Base-by-base conservation (phyloP, 2,888 invertebrate genomes). In the Calameuta idolon region DNA sequence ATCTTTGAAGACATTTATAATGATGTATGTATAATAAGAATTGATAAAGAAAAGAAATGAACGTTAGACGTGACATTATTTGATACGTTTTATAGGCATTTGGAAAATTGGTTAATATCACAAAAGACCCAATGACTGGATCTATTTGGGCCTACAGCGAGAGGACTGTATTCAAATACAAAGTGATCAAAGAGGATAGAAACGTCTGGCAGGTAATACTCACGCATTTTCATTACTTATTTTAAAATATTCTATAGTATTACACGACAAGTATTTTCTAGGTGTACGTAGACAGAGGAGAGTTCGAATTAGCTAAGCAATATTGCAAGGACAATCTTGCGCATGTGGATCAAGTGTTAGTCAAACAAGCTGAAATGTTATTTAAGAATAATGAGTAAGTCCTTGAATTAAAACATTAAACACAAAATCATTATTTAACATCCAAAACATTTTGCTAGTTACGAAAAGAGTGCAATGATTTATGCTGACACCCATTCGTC, bases 401-500 rank as follows among this genome's bases (percentile, higher is more conserved):
- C 12, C 69, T 77, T 33, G 4, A 30, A 3, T 73, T 75, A 76
- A 37, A 71, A 69, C 12, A 68, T 40, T 34, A 35, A 76, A 69
- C n/a, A 31, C 71, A 31, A 31, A 69, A 35, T 69, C 34, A 76
- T 55, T 73, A 73, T 76, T 68, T 15, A 75, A 35, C 34, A 40
- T 81, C 23, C 75, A 34, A 77, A 76, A 40, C 34, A 30, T 30
- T 79, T 69, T 30, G 12, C 34, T 76, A 93, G 93, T 76, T 98
- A 95, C 86, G 94, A 96, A 79, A 94, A 94, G 84, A 98, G 98
- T 90, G 99, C 99, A 0, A 93, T 95, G 85, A 94, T 96, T 83
- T 99, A 96, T 90, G 98, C 99, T 0, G 95, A 97, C 86, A 98
- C 98, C 0, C 95, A 96, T 85, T 96, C 96, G 71, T 96, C 98